Evolutionary conservation across 2,113 vertebrate species (phyloP).

Genomic region (Heptranchias perlo): DNA sequence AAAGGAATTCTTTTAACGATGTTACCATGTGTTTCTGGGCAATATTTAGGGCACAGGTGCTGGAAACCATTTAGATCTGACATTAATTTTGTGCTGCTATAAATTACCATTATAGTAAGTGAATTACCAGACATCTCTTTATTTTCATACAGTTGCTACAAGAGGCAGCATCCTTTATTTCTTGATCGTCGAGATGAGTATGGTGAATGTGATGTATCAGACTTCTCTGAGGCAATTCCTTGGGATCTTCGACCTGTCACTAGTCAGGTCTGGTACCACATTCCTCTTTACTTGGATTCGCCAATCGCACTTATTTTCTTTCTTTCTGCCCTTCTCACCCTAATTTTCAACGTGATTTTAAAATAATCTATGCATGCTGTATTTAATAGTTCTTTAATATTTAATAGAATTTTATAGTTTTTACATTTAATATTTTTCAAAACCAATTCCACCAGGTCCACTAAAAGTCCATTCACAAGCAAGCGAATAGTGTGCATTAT

Average conservation of each 20-base stretch:
- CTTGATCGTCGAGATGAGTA: constrained; percentile 89
- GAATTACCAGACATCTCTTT: not conserved
- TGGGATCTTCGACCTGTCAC: constrained; percentile 80
- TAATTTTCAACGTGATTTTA: not conserved
- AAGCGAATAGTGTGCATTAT: constrained; percentile 37
- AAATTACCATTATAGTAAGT: not conserved
- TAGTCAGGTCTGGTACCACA: constrained; percentile 65
- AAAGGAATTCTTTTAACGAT: not conserved
- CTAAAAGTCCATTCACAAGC: constrained; percentile 38
- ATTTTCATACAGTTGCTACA: constrained; percentile 69
- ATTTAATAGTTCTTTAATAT: not conserved
- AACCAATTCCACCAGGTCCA: constrained; percentile 32
- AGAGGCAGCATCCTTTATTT: constrained; percentile 93
- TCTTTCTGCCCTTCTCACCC: not conserved
- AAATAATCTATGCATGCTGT: not conserved
- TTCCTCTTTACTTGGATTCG: not conserved
- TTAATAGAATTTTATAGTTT: too few species aligned
- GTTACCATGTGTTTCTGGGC: not conserved
- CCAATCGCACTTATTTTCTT: not conserved
- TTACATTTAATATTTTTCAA: not conserved
- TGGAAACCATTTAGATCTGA: not conserved
- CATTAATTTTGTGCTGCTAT: not conserved
- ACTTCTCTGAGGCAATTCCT: constrained; percentile 89
- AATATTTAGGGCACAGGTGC: not conserved
- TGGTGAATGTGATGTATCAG: constrained; percentile 96